Evolutionary conservation across 2,113 vertebrate species (phyloP).

Genomic region (Lanius collurio): DNA sequence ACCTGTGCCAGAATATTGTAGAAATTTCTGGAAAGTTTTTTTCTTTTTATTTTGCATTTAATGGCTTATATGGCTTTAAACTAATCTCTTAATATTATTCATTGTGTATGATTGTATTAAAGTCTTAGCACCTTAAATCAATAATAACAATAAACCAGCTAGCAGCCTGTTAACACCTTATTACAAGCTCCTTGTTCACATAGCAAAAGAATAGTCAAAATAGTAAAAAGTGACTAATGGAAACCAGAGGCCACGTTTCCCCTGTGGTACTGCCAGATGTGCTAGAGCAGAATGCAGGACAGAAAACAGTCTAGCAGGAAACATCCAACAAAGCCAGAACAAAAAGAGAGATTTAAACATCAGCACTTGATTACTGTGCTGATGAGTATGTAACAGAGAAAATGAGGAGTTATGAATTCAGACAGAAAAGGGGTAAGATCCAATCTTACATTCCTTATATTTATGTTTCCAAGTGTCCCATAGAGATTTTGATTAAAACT

Average conservation of each 20-base stretch:
- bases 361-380: background rate
- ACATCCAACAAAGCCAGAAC: background rate
- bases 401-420: background rate
- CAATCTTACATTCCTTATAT: background rate
- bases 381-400: background rate
- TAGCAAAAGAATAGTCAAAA: background rate
- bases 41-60: background rate
- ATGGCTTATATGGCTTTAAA: background rate
- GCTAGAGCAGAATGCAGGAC: background rate
- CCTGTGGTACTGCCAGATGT: background rate
- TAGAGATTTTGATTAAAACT: background rate
- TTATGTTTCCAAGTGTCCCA: background rate
- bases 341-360: background rate
- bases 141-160: constrained; percentile 43
- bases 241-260: constrained; percentile 38
- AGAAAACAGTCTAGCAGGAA: background rate
- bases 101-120: constrained; percentile 31
- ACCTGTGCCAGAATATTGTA: background rate
- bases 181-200: constrained; percentile 48
- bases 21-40: background rate
- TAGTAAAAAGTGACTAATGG: constrained; percentile 39
- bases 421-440: background rate
- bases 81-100: constrained; percentile 18
- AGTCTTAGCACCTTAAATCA: constrained; percentile 60
- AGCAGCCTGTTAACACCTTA: constrained; percentile 63